These are phyloP conservation scores for Encarsia formosa DNA, from an alignment of 2,888 invertebrate genomes.

Conservation along the genomic window DNA sequence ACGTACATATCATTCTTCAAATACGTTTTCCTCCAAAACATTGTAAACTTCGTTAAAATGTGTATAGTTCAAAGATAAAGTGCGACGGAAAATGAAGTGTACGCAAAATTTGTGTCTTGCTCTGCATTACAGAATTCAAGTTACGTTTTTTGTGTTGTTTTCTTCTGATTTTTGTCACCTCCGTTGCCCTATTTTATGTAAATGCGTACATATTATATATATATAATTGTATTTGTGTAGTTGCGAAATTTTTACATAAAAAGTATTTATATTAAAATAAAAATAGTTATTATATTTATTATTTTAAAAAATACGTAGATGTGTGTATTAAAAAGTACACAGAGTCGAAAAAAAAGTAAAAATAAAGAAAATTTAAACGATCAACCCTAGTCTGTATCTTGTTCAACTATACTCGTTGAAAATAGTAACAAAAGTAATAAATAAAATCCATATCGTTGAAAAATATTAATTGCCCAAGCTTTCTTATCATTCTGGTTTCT, in stretches of 20 bases:
- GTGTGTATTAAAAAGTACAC: slow-evolving; percentile 26
- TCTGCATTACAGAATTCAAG: background rate
- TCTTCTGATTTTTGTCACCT: slow-evolving; percentile 19
- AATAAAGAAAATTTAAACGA: slow-evolving; percentile 23
- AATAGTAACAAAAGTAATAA: slow-evolving; percentile 28
- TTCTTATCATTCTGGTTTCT: no score
- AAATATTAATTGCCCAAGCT: background rate
- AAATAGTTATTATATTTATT: slow-evolving; percentile 7
- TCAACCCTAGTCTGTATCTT: slow-evolving; percentile 30
- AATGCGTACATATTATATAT: slow-evolving; percentile 19
- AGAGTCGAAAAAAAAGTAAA: slow-evolving; percentile 13
- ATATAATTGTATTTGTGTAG: slow-evolving; percentile 24
- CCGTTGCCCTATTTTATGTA: slow-evolving; percentile 19
- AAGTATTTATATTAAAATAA: slow-evolving; percentile 24
- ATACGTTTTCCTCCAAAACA: slow-evolving; percentile 18
- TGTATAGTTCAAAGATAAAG: slow-evolving; percentile 27
- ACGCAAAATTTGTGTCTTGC: background rate
- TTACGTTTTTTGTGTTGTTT: background rate
- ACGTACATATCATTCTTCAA: slow-evolving; percentile 24
- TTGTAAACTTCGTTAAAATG: slow-evolving; percentile 21
- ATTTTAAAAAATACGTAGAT: background rate
- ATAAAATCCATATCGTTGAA: slow-evolving; percentile 28
- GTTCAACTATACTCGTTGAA: slow-evolving; percentile 29
- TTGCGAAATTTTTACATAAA: slow-evolving; percentile 26
- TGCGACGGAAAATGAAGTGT: slow-evolving; percentile 19